These are phyloP conservation scores for Megamerina dolium DNA, from an alignment of 2,888 invertebrate species.

Conservation along the genomic window DNA sequence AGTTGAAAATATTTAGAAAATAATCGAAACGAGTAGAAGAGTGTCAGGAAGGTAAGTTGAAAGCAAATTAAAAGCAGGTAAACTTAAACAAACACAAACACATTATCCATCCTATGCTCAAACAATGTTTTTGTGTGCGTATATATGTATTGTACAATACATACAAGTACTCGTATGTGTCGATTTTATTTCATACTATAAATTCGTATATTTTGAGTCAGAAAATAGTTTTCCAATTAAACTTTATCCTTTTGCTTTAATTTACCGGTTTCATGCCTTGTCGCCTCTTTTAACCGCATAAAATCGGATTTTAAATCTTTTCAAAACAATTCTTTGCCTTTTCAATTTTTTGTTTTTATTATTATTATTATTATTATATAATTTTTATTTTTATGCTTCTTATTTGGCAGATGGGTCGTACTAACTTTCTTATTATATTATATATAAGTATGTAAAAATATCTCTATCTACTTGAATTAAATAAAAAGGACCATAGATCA, in stretches of 20 bases:
- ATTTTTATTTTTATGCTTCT: not conserved
- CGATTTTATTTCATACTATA: slow-evolving; percentile 6
- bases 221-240: slow-evolving; percentile 50
- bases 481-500: no score
- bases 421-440: not conserved
- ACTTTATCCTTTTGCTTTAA: slow-evolving; percentile 50
- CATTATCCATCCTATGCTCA: no score
- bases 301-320: slow-evolving; percentile 8
- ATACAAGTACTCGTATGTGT: not conserved
- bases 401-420: not conserved
- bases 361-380: not conserved
- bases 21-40: no score
- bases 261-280: slow-evolving; percentile 50
- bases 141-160: not conserved
- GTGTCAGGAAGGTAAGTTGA: no score
- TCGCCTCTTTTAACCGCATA: slow-evolving; percentile 47
- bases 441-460: not conserved
- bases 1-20: no score
- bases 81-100: no score
- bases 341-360: not conserved
- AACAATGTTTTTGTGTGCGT: no score
- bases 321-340: no score
- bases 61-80: no score
- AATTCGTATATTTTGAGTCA: no score
- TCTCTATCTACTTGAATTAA: not conserved